Evolutionary conservation across 1,140 invertebrate species (phyloP).

Genomic region (Oscheius sp.): DNA sequence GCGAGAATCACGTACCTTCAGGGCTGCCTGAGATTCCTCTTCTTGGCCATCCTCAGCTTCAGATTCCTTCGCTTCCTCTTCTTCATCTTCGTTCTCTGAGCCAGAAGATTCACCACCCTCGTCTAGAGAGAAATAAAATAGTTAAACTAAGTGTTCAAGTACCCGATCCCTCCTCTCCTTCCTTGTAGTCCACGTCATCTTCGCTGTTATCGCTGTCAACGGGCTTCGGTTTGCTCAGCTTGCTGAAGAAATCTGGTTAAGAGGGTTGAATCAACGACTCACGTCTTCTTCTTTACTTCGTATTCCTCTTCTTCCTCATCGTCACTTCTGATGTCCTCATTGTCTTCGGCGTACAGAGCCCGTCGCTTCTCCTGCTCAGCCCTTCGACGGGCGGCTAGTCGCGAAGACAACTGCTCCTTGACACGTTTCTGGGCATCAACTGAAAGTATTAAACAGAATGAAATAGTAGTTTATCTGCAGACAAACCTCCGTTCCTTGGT

Average conservation of each 20-base stretch:
- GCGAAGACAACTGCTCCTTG: not conserved
- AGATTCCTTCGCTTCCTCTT: not conserved
- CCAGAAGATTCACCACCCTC: not conserved
- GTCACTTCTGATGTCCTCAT: slow-evolving; percentile 11
- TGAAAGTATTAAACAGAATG: no score
- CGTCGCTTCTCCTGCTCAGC: slow-evolving; percentile 19
- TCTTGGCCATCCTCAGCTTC: no score
- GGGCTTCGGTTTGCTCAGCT: not conserved
- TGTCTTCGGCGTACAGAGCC: slow-evolving; percentile 26
- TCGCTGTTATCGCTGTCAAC: not conserved
- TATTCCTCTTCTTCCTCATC: slow-evolving; percentile 30
- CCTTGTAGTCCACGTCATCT: slow-evolving; percentile 9
- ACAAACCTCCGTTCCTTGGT: no score
- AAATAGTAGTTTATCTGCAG: no score
- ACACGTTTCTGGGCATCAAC: not conserved
- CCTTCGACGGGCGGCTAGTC: not conserved
- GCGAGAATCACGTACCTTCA: no score
- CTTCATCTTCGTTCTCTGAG: slow-evolving; percentile 16
- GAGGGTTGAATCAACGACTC: not conserved
- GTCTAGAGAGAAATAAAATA: not conserved
- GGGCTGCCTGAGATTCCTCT: no score
- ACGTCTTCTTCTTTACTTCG: slow-evolving; percentile 10
- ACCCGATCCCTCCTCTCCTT: not conserved
- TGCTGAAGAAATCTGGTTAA: not conserved
- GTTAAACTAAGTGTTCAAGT: not conserved